Percentiles rank a stretch among this genome's conserved stretches.
phyloP scores from a whole-genome alignment of 2,888 invertebrate species.

The Chaetogeoica ovagalla region DNA sequence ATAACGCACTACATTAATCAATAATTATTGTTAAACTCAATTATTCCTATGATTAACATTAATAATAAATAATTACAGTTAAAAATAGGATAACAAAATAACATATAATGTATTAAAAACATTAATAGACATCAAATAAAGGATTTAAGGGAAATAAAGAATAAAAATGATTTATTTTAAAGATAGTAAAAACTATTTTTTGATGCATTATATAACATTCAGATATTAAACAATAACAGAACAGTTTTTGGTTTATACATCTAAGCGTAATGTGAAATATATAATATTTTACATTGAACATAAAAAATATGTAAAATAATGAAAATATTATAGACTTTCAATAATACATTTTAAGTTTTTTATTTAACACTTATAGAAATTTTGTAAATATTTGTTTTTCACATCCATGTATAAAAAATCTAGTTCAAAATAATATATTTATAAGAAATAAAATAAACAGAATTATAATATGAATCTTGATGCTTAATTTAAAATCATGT shows the following conservation, averaged over 20 bases:
- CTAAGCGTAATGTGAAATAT: not conserved
- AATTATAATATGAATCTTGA: not conserved
- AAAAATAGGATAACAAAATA: not conserved
- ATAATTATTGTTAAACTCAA: not conserved
- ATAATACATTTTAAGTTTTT: not conserved
- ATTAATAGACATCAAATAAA: not conserved
- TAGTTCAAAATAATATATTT: not conserved
- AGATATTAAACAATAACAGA: not conserved
- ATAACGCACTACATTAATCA: not conserved
- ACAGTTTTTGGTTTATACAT: not conserved
- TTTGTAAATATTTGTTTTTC: not conserved
- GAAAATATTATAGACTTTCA: too few relatives aligned
- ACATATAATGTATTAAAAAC: not conserved
- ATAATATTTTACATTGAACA: not conserved
- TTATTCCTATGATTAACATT: not conserved
- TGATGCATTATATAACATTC: not conserved
- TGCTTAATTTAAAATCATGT: too few relatives aligned
- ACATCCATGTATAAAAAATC: not conserved
- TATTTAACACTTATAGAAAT: not conserved
- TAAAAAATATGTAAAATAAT: too few relatives aligned
- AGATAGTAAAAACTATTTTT: not conserved
- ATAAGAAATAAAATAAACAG: not conserved
- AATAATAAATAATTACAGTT: not conserved
- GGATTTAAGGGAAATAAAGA: not conserved
- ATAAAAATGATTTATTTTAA: conserved; percentile 3